phyloP scores from a whole-genome alignment of 2,888 invertebrate genomes.

The Phania funesta region DNA sequence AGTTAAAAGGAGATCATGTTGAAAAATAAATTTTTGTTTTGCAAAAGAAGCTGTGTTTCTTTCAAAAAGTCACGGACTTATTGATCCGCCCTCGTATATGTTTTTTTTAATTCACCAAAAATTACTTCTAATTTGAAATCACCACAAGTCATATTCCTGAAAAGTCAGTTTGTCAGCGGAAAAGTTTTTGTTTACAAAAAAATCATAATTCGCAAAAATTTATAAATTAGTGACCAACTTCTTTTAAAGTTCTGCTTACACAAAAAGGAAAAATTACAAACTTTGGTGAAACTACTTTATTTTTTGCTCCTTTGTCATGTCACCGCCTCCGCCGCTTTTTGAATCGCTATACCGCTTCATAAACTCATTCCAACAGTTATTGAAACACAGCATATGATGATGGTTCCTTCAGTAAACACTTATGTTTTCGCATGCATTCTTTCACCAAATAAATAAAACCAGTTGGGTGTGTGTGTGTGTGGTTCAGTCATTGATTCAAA shows the following conservation, averaged over 20 bases:
- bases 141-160: no score
- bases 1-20: no score
- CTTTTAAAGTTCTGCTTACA: not conserved
- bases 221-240: not conserved
- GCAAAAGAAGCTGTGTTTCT: no score
- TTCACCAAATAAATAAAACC: constrained; percentile 24
- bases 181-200: not conserved
- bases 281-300: not conserved
- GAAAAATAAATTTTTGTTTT: no score
- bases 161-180: not conserved
- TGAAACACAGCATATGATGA: constrained; percentile 29
- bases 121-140: no score
- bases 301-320: not conserved
- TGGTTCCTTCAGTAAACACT: constrained; percentile 36
- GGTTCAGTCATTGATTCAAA: not conserved
- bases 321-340: not conserved
- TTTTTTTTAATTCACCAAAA: no score
- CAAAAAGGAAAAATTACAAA: not conserved
- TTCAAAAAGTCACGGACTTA: no score
- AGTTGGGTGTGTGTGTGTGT: constrained; percentile 39
- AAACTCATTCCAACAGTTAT: constrained; percentile 18
- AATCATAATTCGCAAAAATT: not conserved
- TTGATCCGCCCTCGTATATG: no score
- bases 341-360: not conserved
- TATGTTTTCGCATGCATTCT: constrained; percentile 36